Evolutionary conservation across 2,797 vertebrate genomes (phyloP).

Genomic region (Lemur catta): DNA sequence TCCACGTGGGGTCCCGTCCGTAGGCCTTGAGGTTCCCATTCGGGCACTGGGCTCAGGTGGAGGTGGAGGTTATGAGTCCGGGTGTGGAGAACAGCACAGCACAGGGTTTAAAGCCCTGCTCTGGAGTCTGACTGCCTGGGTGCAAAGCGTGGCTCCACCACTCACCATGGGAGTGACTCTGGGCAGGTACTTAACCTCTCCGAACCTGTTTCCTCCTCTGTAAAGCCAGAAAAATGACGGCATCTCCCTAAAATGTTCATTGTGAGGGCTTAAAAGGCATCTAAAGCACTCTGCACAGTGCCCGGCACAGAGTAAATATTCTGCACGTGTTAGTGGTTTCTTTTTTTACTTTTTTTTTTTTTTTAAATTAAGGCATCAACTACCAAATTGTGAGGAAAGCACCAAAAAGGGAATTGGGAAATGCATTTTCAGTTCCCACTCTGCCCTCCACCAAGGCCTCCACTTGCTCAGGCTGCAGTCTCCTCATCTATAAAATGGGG

Average conservation of each 20-base stretch:
- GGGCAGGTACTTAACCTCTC: not conserved
- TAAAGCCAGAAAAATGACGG: not conserved
- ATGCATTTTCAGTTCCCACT: not conserved
- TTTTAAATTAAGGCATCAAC: not conserved
- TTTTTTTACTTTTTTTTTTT: not conserved
- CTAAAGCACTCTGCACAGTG: not conserved
- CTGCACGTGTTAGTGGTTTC: not conserved
- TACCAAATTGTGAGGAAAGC: not conserved
- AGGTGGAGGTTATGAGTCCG: not conserved
- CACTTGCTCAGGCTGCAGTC: not conserved
- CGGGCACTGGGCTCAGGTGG: not conserved
- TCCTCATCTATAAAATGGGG: not conserved
- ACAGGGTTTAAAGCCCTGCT: not conserved
- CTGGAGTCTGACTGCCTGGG: not conserved
- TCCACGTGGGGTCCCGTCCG: not conserved
- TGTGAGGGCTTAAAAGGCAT: not conserved
- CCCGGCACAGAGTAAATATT: not conserved
- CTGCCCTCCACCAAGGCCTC: rapidly evolving
- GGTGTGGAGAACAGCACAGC: rapidly evolving
- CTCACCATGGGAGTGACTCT: rapidly evolving
- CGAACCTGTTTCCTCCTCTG: not conserved
- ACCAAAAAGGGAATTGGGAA: not conserved
- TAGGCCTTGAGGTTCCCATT: not conserved
- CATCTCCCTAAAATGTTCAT: not conserved
- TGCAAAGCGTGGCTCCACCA: rapidly evolving